These are phyloP conservation scores for Thymelicus acteon DNA, from an alignment of 2,888 invertebrate species.

Conservation along the genomic window DNA sequence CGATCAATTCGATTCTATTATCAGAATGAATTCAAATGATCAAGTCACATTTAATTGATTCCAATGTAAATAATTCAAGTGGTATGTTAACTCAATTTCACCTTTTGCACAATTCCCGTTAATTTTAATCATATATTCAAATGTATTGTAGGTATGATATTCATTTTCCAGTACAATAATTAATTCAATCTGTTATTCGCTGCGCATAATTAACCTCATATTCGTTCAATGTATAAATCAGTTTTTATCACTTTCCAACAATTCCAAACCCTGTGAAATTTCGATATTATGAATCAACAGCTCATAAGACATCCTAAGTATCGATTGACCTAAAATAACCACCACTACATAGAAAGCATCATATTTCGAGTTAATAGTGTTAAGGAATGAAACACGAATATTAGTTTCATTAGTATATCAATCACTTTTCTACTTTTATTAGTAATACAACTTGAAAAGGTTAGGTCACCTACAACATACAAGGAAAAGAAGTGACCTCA, in stretches of 20 bases:
- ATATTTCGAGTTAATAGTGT: slow-evolving; percentile 42
- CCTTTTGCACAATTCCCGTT: too few species aligned
- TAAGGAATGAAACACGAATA: slow-evolving; percentile 61
- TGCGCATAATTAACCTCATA: neutral
- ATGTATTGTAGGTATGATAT: too few species aligned
- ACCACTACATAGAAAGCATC: slow-evolving; percentile 20
- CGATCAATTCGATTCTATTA: too few species aligned
- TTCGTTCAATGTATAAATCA: neutral
- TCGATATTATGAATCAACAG: neutral
- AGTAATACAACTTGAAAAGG: slow-evolving; percentile 40
- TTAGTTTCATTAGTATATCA: slow-evolving; percentile 54
- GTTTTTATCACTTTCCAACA: neutral
- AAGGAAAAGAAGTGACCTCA: slow-evolving; percentile 46
- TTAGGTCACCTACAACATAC: slow-evolving; percentile 21
- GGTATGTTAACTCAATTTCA: too few species aligned
- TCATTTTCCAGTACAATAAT: too few species aligned
- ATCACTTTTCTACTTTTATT: slow-evolving; percentile 40
- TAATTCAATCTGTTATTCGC: neutral
- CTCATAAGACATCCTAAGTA: neutral
- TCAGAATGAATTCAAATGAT: too few species aligned
- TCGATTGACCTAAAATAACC: neutral
- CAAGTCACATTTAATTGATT: too few species aligned
- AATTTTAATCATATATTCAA: too few species aligned
- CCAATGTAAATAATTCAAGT: too few species aligned
- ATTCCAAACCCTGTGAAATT: neutral